Evolutionary conservation across 2,797 vertebrate species (phyloP).

Genomic region (Nyctalus aviator): DNA sequence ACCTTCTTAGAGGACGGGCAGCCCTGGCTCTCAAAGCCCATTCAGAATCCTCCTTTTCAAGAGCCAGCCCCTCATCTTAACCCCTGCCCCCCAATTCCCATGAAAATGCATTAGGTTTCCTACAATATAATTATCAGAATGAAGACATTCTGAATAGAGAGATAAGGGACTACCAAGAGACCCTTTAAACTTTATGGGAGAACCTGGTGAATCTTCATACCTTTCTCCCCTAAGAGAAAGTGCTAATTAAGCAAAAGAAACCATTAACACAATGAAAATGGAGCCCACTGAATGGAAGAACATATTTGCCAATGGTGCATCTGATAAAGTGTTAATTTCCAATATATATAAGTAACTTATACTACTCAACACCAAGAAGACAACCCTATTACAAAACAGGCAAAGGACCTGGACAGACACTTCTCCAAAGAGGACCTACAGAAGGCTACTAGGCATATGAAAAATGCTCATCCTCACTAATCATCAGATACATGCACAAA

Average conservation of each 20-base stretch:
- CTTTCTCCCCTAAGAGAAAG: background rate
- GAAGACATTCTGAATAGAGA: background rate
- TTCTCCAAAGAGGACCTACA: background rate
- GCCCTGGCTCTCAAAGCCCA: background rate
- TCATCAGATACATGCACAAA: background rate
- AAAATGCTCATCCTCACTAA: background rate
- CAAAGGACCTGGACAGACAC: background rate
- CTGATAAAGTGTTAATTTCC: background rate
- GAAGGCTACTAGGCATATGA: background rate
- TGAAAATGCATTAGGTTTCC: background rate
- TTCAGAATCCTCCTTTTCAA: background rate
- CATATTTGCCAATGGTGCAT: background rate
- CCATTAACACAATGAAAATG: background rate
- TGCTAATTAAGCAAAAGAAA: background rate
- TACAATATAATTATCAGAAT: background rate
- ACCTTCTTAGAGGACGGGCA: background rate
- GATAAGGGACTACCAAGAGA: background rate
- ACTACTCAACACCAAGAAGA: background rate
- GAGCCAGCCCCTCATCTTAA: background rate
- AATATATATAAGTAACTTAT: background rate
- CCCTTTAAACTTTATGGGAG: background rate
- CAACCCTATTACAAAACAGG: background rate
- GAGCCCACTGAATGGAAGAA: background rate
- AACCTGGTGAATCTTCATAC: background rate
- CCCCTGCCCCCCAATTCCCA: background rate